phyloP scores from a whole-genome alignment of 1,140 invertebrate species.

The Solenopsis invicta region DNA sequence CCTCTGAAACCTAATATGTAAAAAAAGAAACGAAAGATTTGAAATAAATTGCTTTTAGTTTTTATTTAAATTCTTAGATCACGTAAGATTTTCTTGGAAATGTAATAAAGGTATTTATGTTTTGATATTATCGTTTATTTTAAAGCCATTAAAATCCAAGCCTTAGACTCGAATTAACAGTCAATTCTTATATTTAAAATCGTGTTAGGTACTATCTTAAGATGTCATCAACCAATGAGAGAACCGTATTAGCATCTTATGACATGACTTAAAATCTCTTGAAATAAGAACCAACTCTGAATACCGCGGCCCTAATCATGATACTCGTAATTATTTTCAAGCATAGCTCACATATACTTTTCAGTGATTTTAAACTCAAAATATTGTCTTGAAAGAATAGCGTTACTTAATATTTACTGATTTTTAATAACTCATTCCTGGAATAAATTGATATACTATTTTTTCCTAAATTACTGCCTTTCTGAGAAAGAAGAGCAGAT shows the following conservation, averaged over 20 bases:
- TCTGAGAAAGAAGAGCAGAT: constrained; percentile 8
- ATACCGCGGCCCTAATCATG: too few species aligned
- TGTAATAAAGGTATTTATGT: background rate
- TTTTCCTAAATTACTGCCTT: constrained; percentile 3
- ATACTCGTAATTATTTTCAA: constrained; percentile 15
- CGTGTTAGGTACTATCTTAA: too few species aligned
- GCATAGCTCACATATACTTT: background rate
- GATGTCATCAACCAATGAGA: too few species aligned
- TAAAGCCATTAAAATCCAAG: background rate
- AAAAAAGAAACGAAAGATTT: background rate
- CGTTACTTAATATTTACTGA: background rate
- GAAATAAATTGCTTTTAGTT: background rate
- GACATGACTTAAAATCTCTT: too few species aligned
- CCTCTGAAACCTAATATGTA: background rate
- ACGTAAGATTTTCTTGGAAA: background rate
- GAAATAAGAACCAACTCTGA: too few species aligned
- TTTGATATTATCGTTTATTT: background rate
- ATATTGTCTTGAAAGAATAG: background rate
- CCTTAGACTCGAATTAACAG: too few species aligned
- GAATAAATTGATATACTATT: background rate
- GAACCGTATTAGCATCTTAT: too few species aligned
- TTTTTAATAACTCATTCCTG: background rate
- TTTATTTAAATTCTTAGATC: background rate
- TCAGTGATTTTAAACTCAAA: background rate
- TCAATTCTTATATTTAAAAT: too few species aligned